Evolutionary conservation across 2,888 invertebrate genomes (phyloP), one percentile per base, ranked within the genome.

Genomic region (Tetragonisca angustula): DNA sequence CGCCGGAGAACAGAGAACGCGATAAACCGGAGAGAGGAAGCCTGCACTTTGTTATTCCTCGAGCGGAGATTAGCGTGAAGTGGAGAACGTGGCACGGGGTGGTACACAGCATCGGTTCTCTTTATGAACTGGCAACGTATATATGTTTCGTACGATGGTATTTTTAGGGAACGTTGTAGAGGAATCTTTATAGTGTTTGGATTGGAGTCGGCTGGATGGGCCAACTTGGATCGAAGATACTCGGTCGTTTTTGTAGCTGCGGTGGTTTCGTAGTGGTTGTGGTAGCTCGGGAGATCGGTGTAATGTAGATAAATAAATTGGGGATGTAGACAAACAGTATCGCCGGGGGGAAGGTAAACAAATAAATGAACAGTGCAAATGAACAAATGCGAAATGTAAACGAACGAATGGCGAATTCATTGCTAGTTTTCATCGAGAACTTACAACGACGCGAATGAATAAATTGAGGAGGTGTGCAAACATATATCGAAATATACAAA

Each of bases 21-120:
- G 82, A 71, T 81, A 75, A 81, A 82, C 49, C 13, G 61, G 49
- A 24, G 17, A 13, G 49, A 65, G n/a, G 32, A 36, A 43, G 52
- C 56, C 77, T 56, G 69, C 65, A 56, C 65, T 71, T 72, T 54
- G 77, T 52, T 81, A 81, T 61, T 75, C 75, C 71, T 81, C n/a
- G 13, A 61, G 52, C 13, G 65, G 74, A 65, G 65, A 75, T 75
- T 75, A 75, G 36, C 9, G 70, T 27, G 52, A 52, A 52, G 69
- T 21, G 69, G 21, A 50, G 68, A 27, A 50, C 61, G 68, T 59
- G 68, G 27, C 36, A 43, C 24, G 19, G 21, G 49, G n/a, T 59
- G 61, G 71, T 32, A n/a, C n/a, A n/a, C n/a, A 17, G 50, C 19
- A 15, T 68, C 19, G 68, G 27, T 52, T 27, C 21, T 24, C 68